phyloP scores from a whole-genome alignment of 2,797 vertebrate genomes.

The Nasua narica region DNA sequence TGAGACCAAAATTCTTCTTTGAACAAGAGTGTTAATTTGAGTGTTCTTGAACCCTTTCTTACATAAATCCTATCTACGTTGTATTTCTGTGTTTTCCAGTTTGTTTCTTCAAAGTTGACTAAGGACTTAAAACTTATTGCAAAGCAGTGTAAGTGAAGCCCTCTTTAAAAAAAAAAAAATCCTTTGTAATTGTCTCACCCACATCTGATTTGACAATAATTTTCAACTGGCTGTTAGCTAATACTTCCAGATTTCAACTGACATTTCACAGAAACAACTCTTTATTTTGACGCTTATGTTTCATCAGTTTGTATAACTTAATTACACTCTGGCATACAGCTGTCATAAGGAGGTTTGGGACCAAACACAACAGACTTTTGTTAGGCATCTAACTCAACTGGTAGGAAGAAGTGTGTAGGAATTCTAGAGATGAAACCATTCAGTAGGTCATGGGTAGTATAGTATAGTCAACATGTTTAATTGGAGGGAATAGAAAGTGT shows the following conservation, averaged over 20 bases:
- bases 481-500: background rate
- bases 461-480: background rate
- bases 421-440: background rate
- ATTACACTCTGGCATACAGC: background rate
- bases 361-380: background rate
- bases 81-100: background rate
- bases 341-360: background rate
- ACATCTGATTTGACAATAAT: background rate
- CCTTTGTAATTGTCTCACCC: background rate
- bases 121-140: background rate
- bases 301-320: background rate
- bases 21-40: background rate
- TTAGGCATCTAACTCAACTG: background rate
- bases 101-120: background rate
- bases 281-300: background rate
- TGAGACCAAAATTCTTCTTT: background rate
- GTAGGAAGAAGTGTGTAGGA: background rate
- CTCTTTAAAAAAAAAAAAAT: background rate
- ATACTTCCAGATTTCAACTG: constrained; percentile 13
- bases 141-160: background rate
- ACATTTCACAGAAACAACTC: background rate
- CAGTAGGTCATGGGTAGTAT: background rate
- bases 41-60: background rate
- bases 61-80: background rate
- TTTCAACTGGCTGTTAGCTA: constrained; percentile 28